phyloP scores from a whole-genome alignment of 1,140 invertebrate species.

The Heliconius himera region DNA sequence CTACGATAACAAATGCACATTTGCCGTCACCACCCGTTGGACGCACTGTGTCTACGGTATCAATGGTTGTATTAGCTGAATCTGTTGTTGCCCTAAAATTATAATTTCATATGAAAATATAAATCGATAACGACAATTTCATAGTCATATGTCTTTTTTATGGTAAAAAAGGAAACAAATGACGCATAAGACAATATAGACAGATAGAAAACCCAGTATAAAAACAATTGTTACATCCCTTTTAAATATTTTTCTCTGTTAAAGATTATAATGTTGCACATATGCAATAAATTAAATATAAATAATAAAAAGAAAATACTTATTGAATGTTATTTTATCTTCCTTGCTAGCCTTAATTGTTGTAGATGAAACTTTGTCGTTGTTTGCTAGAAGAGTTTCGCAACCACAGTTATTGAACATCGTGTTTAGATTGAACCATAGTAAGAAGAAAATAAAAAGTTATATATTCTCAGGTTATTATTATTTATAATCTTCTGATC shows the following conservation, averaged over 20 bases:
- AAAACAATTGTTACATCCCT: no score
- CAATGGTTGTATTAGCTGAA: slow-evolving; percentile 40
- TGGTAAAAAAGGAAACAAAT: no score
- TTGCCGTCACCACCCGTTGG: slow-evolving; percentile 57
- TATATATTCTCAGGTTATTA: neutral
- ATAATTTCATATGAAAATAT: neutral
- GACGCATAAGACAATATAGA: no score
- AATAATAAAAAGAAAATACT: neutral
- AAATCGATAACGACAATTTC: neutral
- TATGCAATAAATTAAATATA: no score
- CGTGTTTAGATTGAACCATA: slow-evolving; percentile 49
- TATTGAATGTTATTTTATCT: neutral
- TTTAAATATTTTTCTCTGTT: no score
- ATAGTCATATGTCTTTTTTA: no score
- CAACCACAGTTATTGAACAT: slow-evolving; percentile 59
- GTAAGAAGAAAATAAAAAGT: slow-evolving; percentile 35
- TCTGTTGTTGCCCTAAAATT: slow-evolving; percentile 49
- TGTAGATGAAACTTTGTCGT: slow-evolving; percentile 47
- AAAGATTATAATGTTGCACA: no score
- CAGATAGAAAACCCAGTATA: no score
- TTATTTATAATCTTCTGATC: neutral
- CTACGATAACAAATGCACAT: slow-evolving; percentile 58
- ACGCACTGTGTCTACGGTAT: neutral
- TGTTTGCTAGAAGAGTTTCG: slow-evolving; percentile 47
- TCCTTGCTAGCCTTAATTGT: slow-evolving; percentile 52